Conservation (phyloP, 2,113 vertebrate genomes). For the Ophthalmolycus amberensis region DNA sequence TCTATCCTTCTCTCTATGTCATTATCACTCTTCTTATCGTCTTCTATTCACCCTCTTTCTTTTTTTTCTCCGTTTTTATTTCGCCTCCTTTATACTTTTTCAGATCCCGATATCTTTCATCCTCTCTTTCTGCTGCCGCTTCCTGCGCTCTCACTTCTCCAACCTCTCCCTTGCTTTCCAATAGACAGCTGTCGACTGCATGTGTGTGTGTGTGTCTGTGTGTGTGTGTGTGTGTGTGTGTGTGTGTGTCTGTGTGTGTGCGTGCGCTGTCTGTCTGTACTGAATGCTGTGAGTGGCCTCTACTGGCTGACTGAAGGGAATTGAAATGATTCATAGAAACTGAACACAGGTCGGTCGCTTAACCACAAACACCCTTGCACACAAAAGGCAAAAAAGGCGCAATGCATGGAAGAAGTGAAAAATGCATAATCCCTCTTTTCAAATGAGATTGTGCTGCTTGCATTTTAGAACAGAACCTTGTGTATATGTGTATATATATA, state of each 20-base stretch:
- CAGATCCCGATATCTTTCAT: neutral
- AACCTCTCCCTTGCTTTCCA: conserved; percentile 38
- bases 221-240: conserved; percentile 3
- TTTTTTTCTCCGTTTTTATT: neutral
- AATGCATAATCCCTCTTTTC: conserved; percentile 10
- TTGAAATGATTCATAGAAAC: conserved; percentile 83
- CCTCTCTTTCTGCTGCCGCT: conserved; percentile 15
- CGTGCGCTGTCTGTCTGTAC: conserved; percentile 68
- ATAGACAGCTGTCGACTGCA: conserved; percentile 68
- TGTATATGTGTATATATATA: neutral
- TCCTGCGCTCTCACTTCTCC: conserved; percentile 42
- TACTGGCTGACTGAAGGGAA: conserved; percentile 94
- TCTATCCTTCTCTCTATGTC: conserved; percentile 19
- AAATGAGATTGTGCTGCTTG: conserved; percentile 14
- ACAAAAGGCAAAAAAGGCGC: neutral
- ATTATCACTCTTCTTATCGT: neutral
- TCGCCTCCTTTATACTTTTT: neutral
- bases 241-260: conserved; percentile 39
- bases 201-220: conserved; percentile 33
- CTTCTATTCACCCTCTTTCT: neutral
- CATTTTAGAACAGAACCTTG: conserved; percentile 7
- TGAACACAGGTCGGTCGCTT: conserved; percentile 22
- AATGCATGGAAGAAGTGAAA: conserved; percentile 1
- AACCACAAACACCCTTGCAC: neutral
- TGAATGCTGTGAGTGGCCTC: conserved; percentile 98